A percentile compares a stretch with the other conserved stretches of the same genome.
These are phyloP conservation scores for Diaperis boleti DNA, from an alignment of 2,888 invertebrate species.

Conservation along the genomic window DNA sequence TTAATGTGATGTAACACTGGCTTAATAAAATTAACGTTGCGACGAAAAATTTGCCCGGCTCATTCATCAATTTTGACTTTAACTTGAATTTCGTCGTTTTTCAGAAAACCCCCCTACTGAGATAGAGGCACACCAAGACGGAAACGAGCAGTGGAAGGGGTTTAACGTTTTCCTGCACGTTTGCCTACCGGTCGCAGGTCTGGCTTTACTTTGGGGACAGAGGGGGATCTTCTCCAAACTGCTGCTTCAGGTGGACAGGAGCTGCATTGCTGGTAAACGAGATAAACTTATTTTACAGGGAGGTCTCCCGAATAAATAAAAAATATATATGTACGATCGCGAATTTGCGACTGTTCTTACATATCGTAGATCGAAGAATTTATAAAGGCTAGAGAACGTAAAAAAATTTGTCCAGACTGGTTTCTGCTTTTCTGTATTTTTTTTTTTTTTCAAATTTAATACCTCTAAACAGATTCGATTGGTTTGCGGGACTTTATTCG, in stretches of 20 bases:
- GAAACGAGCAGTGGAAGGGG: slow-evolving; percentile 40
- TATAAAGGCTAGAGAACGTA: no score
- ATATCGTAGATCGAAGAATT: no score
- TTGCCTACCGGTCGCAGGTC: slow-evolving; percentile 70
- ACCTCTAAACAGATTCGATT: no score
- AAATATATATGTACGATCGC: no score
- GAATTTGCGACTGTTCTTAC: no score
- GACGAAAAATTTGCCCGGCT: slow-evolving; percentile 27
- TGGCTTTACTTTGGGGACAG: slow-evolving; percentile 71
- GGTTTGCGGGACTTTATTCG: no score
- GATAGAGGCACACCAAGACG: slow-evolving; percentile 31
- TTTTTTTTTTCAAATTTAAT: no score
- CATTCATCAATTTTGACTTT: slow-evolving; percentile 24
- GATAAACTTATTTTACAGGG: not conserved
- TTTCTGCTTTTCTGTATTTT: no score
- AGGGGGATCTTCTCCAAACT: slow-evolving; percentile 70
- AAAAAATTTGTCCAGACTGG: no score
- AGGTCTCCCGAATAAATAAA: no score
- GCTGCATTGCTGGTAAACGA: slow-evolving; percentile 69
- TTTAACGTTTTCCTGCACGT: slow-evolving; percentile 66
- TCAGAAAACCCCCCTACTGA: slow-evolving; percentile 45
- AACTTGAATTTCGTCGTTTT: slow-evolving; percentile 20
- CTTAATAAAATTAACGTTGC: slow-evolving; percentile 40
- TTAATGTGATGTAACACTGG: slow-evolving; percentile 42
- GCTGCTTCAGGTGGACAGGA: slow-evolving; percentile 69